Percentiles rank a stretch among this genome's conserved stretches.
These are phyloP conservation scores for Entomobrya multifasciata DNA, from an alignment of 2,888 invertebrate species.

Conservation along the genomic window DNA sequence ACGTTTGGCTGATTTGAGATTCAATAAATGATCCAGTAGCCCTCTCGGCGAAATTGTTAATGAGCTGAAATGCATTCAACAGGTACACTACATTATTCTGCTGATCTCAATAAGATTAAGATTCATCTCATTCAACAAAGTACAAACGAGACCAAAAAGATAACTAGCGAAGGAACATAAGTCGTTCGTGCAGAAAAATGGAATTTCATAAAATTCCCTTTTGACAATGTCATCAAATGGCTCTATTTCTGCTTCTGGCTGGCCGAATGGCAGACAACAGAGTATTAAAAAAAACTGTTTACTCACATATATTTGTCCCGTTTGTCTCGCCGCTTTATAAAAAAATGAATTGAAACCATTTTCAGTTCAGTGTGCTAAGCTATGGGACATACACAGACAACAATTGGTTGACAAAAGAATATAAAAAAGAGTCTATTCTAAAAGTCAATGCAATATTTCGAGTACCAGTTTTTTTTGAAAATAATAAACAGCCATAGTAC, in stretches of 20 bases:
- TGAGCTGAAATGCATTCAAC: neutral
- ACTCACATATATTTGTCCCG: slow-evolving; percentile 43
- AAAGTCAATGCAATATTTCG: slow-evolving; percentile 18
- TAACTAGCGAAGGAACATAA: neutral
- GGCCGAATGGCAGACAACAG: too few relatives aligned
- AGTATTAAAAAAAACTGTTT: neutral
- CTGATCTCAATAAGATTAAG: slow-evolving; percentile 13
- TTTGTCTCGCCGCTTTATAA: too few relatives aligned
- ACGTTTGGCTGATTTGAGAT: too few relatives aligned
- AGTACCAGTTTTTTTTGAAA: too few relatives aligned
- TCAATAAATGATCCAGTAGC: slow-evolving; percentile 13
- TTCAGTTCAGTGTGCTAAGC: too few relatives aligned
- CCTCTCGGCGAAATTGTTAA: neutral
- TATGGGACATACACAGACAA: slow-evolving; percentile 21
- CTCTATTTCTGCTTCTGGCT: neutral
- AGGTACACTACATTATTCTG: neutral
- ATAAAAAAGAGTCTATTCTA: slow-evolving; percentile 29
- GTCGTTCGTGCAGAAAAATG: slow-evolving; percentile 31
- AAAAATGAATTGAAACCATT: too few relatives aligned
- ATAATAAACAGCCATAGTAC: slow-evolving; percentile 50
- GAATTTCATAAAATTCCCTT: slow-evolving; percentile 1
- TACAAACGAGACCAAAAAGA: too few relatives aligned
- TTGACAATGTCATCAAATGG: slow-evolving; percentile 30
- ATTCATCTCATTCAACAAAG: too few relatives aligned
- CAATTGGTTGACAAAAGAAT: slow-evolving; percentile 10